Evolutionary conservation across 2,113 vertebrate genomes (phyloP), one percentile per base, ranked within the genome.

Genomic region (Pomatorhinus ruficollis): DNA sequence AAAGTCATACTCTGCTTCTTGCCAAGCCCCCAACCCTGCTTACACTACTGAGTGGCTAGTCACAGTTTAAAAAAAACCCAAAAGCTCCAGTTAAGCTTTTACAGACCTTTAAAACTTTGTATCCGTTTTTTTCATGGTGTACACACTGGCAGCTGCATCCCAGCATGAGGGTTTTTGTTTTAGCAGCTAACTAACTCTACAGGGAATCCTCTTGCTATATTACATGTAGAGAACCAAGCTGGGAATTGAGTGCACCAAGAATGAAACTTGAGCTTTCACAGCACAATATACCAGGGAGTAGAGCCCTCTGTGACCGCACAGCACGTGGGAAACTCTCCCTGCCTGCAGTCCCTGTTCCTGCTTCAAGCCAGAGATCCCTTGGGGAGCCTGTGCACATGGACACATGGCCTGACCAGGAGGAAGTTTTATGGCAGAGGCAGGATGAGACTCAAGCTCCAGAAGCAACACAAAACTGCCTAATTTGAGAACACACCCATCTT

Each of bases 141-240:
- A 23, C 31, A 35, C 18, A 5, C 2, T 7, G 31, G 53, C 63
- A 81, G 45, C 63, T 39, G 25, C 52, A 52, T 56, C 7, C 12
- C 52, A 9, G 15, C 11, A 40, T 1, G 30, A 65, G 39, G 33
- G 9, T 0, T 56, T 84, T 72, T 63, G 11, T 54, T 56, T 27
- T 30, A 88, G 47, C 44, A 47, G 25, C 8, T 24, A 50, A 45
- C 24, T 8, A 50, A 45, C 24, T 8, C 3, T 19, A 12, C 22
- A 40, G n/a, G 57, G 52, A 47, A 15, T 57, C 14, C n/a, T 59
- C 31, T 69, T 15, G 4, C 25, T 53, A 0, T 28, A 6, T 57
- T 35, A 25, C 6, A 14, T 0, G 0, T 1, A 22, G 33, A 60
- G 27, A 76, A 37, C 21, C 17, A 39, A 40, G 28, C 45, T 35